Base-by-base conservation (phyloP, 2,888 invertebrate species). In the Encarsia formosa region DNA sequence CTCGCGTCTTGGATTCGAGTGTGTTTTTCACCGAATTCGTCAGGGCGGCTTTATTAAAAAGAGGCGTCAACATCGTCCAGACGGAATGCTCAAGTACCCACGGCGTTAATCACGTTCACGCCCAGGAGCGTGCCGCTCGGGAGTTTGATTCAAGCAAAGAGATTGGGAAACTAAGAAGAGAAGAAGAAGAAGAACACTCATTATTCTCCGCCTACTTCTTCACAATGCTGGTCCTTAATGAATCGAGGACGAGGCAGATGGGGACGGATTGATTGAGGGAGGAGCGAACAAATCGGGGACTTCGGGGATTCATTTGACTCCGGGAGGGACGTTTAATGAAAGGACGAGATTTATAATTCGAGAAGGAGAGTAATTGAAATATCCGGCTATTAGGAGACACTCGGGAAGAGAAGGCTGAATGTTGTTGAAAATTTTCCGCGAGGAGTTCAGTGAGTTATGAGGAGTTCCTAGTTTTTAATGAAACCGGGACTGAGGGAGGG, bases 21-120 rank as follows among this genome's bases (percentile, higher is more conserved):
- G 42, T 4, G 34, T 62, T 59, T 54, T 19, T 59, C 45, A 39
- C 31, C 49, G n/a, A n/a, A n/a, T n/a, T n/a, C n/a, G n/a, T n/a
- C n/a, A n/a, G 47, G 58, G 48, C 66, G 65, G 69, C 69, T 74
- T 77, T 75, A 77, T 77, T 76, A 76, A 76, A 77, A 77, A 75
- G 76, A 75, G 76, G 75, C 74, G 76, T 64, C 57, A 58, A 53
- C 49, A 15, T 26, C 26, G 24, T 5, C 2, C 20, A 8, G 13
- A 11, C 26, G 18, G 55, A 55, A 56, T 49, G 16, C 52, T 56
- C 49, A 44, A 49, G 52, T 46, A 42, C 26, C 34, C 56, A 45
- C 34, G 51, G n/a, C 61, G 59, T 66, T 67, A 70, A 70, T 65
- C 63, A 68, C 65, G 61, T 65, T 63, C 63, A 67, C 67, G 68